phyloP scores from a whole-genome alignment of 2,113 vertebrate genomes.

The Arvicanthis niloticus region DNA sequence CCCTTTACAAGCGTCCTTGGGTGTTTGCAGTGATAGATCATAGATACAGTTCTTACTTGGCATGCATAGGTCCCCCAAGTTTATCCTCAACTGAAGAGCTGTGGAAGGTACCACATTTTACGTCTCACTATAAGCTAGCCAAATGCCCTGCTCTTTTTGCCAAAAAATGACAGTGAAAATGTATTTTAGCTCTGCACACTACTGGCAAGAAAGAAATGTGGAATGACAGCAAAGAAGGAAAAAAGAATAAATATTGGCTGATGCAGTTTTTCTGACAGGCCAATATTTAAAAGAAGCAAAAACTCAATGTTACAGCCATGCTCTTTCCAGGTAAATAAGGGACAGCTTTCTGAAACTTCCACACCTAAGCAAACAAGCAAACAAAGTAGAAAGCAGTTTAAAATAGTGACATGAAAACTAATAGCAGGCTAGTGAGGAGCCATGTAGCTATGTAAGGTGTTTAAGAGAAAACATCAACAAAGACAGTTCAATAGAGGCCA shows the following conservation, averaged over 20 bases:
- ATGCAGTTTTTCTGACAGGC: background rate
- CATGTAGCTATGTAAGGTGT: background rate
- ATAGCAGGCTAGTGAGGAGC: background rate
- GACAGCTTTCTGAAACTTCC: background rate
- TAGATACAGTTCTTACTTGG: background rate
- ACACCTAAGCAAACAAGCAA: background rate
- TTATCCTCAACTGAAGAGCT: background rate
- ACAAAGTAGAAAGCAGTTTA: background rate
- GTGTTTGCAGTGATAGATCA: background rate
- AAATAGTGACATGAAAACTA: slow-evolving; percentile 7
- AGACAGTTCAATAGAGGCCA: background rate
- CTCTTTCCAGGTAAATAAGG: background rate
- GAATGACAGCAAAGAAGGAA: background rate
- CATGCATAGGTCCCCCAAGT: background rate
- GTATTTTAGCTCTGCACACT: background rate
- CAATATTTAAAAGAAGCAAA: slow-evolving; percentile 20
- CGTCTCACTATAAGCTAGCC: background rate
- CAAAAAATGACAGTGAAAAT: background rate
- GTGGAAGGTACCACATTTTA: background rate
- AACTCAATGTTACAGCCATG: background rate
- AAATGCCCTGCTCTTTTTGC: background rate
- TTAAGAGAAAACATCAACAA: background rate
- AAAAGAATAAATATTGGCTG: background rate
- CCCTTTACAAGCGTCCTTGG: background rate
- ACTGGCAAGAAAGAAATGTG: background rate